A percentile compares a stretch with the other conserved stretches of the same genome.
These are phyloP conservation scores for Latrodectus elegans DNA, from an alignment of 2,888 invertebrate species.

Conservation along the genomic window DNA sequence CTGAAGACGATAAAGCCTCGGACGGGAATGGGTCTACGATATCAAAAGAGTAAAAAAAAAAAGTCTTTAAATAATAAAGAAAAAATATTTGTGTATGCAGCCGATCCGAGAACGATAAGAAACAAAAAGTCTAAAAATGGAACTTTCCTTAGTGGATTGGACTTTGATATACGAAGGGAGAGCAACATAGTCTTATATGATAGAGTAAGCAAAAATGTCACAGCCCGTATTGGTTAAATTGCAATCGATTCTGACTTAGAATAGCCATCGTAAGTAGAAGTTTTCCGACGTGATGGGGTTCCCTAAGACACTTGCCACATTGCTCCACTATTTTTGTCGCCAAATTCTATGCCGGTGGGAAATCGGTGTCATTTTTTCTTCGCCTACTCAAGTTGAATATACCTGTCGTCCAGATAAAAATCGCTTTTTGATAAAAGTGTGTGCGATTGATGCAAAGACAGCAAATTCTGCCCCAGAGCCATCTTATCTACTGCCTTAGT, in stretches of 20 bases:
- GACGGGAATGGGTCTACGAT: conserved; percentile 16
- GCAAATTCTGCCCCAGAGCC: conserved; percentile 1
- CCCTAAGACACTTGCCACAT: conserved; percentile 25
- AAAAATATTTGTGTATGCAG: conserved; percentile 44
- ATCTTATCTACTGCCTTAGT: background rate
- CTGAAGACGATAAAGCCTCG: conserved; percentile 34
- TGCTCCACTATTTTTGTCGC: background rate
- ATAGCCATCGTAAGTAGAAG: conserved; percentile 38
- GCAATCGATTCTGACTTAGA: conserved; percentile 41
- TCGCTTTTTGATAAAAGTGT: conserved; percentile 14
- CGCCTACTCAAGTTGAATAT: background rate
- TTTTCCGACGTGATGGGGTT: conserved; percentile 45
- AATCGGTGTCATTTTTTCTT: conserved; percentile 1
- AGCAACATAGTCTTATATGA: conserved; percentile 2
- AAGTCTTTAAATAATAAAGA: too few relatives aligned
- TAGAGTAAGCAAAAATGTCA: conserved; percentile 37
- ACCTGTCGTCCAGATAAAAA: conserved; percentile 27
- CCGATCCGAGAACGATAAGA: conserved; percentile 45
- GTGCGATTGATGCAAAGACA: conserved; percentile 23
- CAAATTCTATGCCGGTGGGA: too few relatives aligned
- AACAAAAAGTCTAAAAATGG: conserved; percentile 15
- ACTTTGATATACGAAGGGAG: conserved; percentile 48
- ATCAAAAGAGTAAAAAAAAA: conserved; percentile 14
- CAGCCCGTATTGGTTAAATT: conserved; percentile 51
- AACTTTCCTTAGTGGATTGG: conserved; percentile 49